Base-by-base conservation (phyloP, 2,113 vertebrate species). In the Brachyhypopomus gauderio region DNA sequence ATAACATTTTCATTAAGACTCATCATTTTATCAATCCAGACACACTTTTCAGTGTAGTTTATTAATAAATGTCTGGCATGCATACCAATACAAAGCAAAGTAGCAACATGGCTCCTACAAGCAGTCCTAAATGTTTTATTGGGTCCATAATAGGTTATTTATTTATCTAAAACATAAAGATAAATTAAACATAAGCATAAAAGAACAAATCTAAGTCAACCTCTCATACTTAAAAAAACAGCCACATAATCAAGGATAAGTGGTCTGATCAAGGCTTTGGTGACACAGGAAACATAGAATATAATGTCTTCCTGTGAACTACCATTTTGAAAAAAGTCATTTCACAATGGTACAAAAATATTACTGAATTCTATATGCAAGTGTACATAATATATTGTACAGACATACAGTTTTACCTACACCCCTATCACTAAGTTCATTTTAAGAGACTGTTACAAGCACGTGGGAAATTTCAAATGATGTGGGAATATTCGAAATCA, bases 11-110 rank as follows among this genome's bases (percentile, higher is more conserved):
- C 3, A 70, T 5, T 58, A 34, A 27, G 20, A 79, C 4, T 20
- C 16, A 72, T 38, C 52, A 36, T 3, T 52, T 69, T 34, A 66
- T 30, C 14, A 78, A 78, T 22, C 11, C 34, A 73, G 20, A 67
- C 23, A 64, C 4, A 52, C 25, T 38, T 41, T 23, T 34, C 30
- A 58, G 14, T 45, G 34, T 9, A 14, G 45, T 84, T 87, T 83
- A 77, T 87, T 85, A 84, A 79, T 25, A 82, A 83, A 85, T 48
- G 45, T 75, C 63, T 84, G 80, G 80, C 84, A 86, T 88, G 78
- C 85, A 80, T 83, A 80, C 84, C 78, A 86, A 78, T 60, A 76
- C 59, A 82, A 74, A 76, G 85, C 67, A 81, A 78, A 83, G 62
- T 66, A 70, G 38, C 67, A 63, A 55, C n/a, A 67, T 75, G 52